Conservation (phyloP, 2,113 vertebrate species). For the Fregetta grallaria region DNA sequence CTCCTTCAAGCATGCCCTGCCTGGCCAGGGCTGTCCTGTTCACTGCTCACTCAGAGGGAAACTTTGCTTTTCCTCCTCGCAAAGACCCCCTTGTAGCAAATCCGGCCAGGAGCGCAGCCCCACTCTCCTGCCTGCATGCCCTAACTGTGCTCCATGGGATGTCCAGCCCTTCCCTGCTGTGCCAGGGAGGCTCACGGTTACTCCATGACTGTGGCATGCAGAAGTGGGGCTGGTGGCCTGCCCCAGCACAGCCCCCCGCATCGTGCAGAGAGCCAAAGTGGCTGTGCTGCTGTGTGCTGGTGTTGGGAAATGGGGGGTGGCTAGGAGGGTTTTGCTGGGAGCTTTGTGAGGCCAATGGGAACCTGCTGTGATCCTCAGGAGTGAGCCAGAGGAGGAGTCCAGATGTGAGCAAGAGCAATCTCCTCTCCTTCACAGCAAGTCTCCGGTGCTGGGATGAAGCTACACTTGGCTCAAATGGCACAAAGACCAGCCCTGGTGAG, state of each 20-base stretch:
- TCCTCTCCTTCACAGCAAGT: neutral
- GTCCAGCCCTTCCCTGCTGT: neutral
- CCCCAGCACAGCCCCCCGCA: neutral
- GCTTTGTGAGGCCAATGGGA: neutral
- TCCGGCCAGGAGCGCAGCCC: neutral
- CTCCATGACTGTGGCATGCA: neutral
- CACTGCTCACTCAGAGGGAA: neutral
- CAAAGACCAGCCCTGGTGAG: neutral
- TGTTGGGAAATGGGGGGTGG: neutral
- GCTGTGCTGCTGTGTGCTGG: rapidly evolving
- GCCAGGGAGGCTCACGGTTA: no score
- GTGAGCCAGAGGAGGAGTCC: neutral
- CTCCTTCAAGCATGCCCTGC: neutral
- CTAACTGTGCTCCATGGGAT: neutral
- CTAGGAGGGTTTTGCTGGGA: neutral
- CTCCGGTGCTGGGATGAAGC: neutral
- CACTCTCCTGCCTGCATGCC: neutral
- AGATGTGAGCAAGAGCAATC: neutral
- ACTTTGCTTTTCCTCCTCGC: neutral
- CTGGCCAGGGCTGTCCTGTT: neutral
- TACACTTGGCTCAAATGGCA: neutral
- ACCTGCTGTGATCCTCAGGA: neutral
- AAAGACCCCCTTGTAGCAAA: neutral
- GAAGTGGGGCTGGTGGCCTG: neutral
- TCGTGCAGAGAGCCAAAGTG: neutral